phyloP scores from a whole-genome alignment of 2,797 vertebrate genomes.

The Scyliorhinus canicula region DNA sequence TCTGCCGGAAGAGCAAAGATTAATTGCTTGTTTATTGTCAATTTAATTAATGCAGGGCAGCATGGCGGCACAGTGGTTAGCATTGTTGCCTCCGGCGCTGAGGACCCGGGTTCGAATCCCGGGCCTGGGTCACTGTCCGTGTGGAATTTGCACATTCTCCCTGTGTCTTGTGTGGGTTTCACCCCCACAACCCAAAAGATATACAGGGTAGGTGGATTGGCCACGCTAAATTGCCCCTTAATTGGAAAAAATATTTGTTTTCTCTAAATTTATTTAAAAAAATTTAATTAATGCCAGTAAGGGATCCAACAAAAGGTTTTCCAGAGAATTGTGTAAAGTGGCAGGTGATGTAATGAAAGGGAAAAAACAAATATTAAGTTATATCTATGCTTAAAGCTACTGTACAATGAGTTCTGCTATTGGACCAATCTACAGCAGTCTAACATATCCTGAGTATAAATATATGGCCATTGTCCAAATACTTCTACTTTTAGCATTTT shows the following conservation, averaged over 20 bases:
- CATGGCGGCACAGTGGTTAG: too few relatives aligned
- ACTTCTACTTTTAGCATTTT: neutral
- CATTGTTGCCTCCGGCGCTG: too few relatives aligned
- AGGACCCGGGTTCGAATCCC: too few relatives aligned
- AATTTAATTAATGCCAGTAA: neutral
- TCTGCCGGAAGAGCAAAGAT: neutral
- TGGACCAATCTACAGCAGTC: neutral
- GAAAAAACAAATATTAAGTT: neutral
- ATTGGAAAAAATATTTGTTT: too few relatives aligned
- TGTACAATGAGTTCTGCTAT: neutral
- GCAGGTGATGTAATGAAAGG: neutral
- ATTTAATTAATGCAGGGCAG: neutral
- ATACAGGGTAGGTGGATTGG: too few relatives aligned
- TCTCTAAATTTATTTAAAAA: too few relatives aligned
- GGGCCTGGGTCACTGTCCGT: too few relatives aligned
- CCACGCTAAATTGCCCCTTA: too few relatives aligned
- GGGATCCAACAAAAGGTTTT: neutral
- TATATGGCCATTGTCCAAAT: neutral
- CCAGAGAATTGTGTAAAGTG: neutral
- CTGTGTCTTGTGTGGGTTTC: too few relatives aligned
- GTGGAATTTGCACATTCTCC: too few relatives aligned
- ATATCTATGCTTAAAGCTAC: neutral
- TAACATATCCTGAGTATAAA: neutral
- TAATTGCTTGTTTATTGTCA: neutral
- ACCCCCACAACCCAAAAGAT: too few relatives aligned